Base-by-base conservation (phyloP, 2,113 vertebrate genomes). In the Malaclemys terrapin region DNA sequence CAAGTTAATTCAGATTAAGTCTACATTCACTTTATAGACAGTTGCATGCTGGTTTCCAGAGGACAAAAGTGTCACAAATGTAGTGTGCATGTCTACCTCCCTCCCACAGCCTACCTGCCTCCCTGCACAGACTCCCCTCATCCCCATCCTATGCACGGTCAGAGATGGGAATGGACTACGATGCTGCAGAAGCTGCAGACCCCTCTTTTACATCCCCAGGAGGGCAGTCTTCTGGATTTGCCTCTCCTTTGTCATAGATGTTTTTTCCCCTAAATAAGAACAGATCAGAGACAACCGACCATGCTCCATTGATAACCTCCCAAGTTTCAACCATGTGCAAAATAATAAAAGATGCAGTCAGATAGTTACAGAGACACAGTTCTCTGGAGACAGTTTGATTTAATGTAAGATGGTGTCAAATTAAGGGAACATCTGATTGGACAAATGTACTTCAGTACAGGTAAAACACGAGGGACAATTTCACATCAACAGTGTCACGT, bases 11-110 rank as follows among this genome's bases (percentile, higher is more conserved):
- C n/a, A 4, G 1, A 22, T 90, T 91, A 81, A 87, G 54, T 85
- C 3, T 19, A 4, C 19, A 56, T 31, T 25, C 31, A 14, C 42
- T 76, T 38, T 17, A 11, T 9, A 79, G 27, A 50, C 31, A 62
- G 9, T 5, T 75, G 78, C 59, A 79, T 14, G 14, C 45, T 31
- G 49, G 82, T 4, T 78, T 89, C 24, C 27, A 85, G 13, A 12
- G 35, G 45, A 2, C 6, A 91, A 76, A 62, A 78, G 2, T 27
- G 12, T 6, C 50, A 11, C 80, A 59, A 25, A 29, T 59, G 25
- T 62, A 31, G 76, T 35, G 5, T 0, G 0, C 11, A 84, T 88
- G 82, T 56, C 62, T 1, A 0, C 8, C n/a, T 6, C 19, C 35
- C 59, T 35, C n/a, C 49, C 76, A 88, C 47, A 87, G 82, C 1